phyloP scores from a whole-genome alignment of 2,113 vertebrate species.

The Albula goreensis region DNA sequence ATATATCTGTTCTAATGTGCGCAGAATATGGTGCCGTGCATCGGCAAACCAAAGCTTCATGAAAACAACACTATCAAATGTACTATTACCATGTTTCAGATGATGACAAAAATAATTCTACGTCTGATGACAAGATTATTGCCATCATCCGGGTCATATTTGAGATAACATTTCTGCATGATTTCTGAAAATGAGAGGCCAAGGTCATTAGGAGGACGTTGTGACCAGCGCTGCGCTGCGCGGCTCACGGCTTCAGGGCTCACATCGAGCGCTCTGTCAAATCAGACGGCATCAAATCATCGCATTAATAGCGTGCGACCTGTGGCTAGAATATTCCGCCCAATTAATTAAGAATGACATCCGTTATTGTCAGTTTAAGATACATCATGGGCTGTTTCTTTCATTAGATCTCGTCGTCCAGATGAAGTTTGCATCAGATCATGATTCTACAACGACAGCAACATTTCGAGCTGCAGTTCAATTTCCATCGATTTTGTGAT shows the following conservation, averaged over 20 bases:
- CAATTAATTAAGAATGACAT: background rate
- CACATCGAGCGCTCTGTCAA: background rate
- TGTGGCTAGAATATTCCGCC: background rate
- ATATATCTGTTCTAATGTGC: background rate
- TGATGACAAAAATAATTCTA: background rate
- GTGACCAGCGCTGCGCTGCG: background rate
- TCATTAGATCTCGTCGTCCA: background rate
- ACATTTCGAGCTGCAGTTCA: background rate
- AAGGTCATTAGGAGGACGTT: slow-evolving; percentile 12
- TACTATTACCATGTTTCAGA: background rate
- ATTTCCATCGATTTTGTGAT: background rate
- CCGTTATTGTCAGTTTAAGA: background rate
- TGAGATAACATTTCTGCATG: background rate
- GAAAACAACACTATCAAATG: background rate
- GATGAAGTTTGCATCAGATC: background rate
- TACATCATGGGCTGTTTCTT: background rate
- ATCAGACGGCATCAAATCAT: background rate
- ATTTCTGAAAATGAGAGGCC: background rate
- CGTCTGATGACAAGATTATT: background rate
- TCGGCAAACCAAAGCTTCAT: background rate
- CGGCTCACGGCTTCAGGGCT: background rate
- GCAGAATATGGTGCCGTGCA: background rate
- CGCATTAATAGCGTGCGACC: background rate
- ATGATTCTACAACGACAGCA: background rate
- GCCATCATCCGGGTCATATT: background rate